Evolutionary conservation across 2,113 vertebrate genomes (phyloP), one percentile per base, ranked within the genome.

Genomic region (Podarcis muralis): DNA sequence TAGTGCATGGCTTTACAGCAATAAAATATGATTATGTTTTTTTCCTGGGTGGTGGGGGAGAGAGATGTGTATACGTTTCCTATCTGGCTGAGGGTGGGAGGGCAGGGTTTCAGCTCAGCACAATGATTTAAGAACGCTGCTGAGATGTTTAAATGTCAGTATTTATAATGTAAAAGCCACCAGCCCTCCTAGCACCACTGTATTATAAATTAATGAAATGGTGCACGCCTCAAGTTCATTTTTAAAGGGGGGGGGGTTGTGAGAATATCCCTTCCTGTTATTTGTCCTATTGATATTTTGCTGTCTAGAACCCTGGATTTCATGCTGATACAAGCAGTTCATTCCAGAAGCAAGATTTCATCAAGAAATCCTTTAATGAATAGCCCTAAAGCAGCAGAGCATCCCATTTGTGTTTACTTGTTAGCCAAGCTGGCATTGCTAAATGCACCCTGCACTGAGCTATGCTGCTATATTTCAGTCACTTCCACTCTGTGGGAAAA

Each of bases 361-460:
- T 89, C 89, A 91, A 92, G 89, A 84, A 92, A 92, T 18, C 40
- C 68, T 81, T 89, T 94, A 91, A 93, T 90, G 85, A 94, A 88
- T 90, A 57, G 25, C 77, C 89, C 92, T 92, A 92, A 89, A 90
- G 87, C 35, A 82, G 1, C 0, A 48, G 84, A 84, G 84, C 81
- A 37, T 93, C 59, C 82, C 91, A 88, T 92, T 93, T 93, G 66
- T 90, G 82, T 93, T 95, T 94, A 87, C 88, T 87, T 88, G 76
- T 85, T 94, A 93, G 93, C 90, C 93, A 92, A 90, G 78, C 94
- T 87, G 91, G 90, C 91, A 93, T 89, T 93, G 84, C 92, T 92
- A 94, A 95, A 92, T 93, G 82, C 83, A 90, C 86, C 84, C 90
- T 90, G 78, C 86, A 72, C 48, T 89, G 77, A 89, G 82, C 30